Evolutionary conservation across 2,113 vertebrate genomes (phyloP).

Genomic region (Piprites chloris): DNA sequence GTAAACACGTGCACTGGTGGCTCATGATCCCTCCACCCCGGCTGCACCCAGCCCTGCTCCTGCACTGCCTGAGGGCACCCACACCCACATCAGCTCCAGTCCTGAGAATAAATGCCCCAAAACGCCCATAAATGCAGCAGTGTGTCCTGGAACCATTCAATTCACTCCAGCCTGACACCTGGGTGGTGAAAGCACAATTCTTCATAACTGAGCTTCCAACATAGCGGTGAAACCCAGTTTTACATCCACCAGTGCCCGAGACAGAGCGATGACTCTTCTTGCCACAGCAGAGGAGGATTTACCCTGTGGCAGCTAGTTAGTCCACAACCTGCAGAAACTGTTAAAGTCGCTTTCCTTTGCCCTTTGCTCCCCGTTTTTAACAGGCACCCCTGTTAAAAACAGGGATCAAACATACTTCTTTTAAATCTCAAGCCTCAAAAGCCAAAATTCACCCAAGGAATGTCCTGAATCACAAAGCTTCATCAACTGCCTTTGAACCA

Average conservation of each 20-base stretch:
- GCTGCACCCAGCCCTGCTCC: neutral
- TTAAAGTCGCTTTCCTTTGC: neutral
- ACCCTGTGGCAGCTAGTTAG: neutral
- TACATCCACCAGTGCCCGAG: neutral
- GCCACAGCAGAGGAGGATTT: neutral
- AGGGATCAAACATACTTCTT: fast-evolving
- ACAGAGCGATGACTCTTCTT: fast-evolving
- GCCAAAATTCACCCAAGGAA: neutral
- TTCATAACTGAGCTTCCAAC: neutral
- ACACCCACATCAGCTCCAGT: fast-evolving
- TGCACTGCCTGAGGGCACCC: neutral
- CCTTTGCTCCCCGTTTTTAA: neutral
- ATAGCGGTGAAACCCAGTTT: fast-evolving
- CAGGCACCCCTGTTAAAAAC: neutral
- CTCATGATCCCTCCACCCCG: fast-evolving
- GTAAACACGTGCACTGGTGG: fast-evolving
- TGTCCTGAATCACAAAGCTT: neutral
- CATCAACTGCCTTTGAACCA: fast-evolving
- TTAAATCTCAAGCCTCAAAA: neutral
- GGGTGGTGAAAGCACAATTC: neutral
- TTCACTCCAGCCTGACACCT: neutral
- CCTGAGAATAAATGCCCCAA: neutral
- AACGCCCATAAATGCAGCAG: fast-evolving
- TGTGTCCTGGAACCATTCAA: neutral
- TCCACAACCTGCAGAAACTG: neutral